phyloP scores from a whole-genome alignment of 1,140 invertebrate species.

The Drosophila navojoa region DNA sequence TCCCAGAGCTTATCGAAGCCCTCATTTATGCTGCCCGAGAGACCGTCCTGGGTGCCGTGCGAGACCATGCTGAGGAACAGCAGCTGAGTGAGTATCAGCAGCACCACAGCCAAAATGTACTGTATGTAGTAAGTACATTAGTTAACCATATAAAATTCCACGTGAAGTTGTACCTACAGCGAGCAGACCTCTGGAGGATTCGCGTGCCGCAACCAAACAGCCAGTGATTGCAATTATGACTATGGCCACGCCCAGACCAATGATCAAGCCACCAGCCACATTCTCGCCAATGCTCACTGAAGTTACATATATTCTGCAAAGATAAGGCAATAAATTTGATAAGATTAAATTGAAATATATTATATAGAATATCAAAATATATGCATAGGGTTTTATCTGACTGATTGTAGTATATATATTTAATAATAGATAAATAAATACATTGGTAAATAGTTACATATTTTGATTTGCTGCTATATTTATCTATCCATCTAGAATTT shows the following conservation, averaged over 20 bases:
- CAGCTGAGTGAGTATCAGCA: constrained; percentile 67
- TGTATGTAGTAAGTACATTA: not conserved
- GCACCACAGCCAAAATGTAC: constrained; percentile 55
- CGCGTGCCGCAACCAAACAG: constrained; percentile 71
- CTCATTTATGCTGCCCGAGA: constrained; percentile 73
- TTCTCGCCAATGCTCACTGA: constrained; percentile 77
- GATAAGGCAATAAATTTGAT: not conserved
- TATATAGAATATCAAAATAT: too few species aligned
- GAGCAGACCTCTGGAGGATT: constrained; percentile 59
- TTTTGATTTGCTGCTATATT: too few species aligned
- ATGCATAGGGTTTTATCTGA: too few species aligned
- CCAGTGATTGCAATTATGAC: constrained; percentile 72
- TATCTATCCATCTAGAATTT: too few species aligned
- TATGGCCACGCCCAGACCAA: constrained; percentile 69
- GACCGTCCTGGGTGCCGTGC: constrained; percentile 71
- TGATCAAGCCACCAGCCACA: constrained; percentile 72
- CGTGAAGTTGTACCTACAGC: constrained; percentile 51
- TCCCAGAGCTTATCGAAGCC: constrained; percentile 75
- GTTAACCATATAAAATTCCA: not conserved
- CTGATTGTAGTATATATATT: too few species aligned
- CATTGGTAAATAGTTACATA: too few species aligned
- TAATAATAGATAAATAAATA: too few species aligned
- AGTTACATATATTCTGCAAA: constrained; percentile 52
- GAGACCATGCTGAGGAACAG: constrained; percentile 75
- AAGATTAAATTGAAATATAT: not conserved